phyloP scores from a whole-genome alignment of 2,888 invertebrate genomes.

The Panopea generosa region DNA sequence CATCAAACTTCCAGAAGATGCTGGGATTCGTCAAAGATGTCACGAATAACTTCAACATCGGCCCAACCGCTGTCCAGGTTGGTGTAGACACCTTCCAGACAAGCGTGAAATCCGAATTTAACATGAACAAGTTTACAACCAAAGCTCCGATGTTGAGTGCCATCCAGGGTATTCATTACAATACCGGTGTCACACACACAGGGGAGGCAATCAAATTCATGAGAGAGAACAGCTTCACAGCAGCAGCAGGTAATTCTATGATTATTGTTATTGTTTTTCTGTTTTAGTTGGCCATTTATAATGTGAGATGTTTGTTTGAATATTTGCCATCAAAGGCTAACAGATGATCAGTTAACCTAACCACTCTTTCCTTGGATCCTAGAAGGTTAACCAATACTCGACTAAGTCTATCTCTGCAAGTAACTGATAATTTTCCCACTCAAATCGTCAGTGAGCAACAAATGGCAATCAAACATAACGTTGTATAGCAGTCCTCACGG shows the following conservation, averaged over 20 bases:
- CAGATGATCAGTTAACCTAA: too few relatives aligned
- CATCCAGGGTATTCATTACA: slow-evolving; percentile 60
- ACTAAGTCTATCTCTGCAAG: too few relatives aligned
- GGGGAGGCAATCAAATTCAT: slow-evolving; percentile 70
- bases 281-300: too few relatives aligned
- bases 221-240: slow-evolving; percentile 66
- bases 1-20: slow-evolving; percentile 75
- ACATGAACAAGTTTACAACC: slow-evolving; percentile 63
- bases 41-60: slow-evolving; percentile 70
- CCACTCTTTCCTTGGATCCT: too few relatives aligned
- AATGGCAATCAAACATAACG: too few relatives aligned
- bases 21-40: slow-evolving; percentile 70
- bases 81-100: slow-evolving; percentile 78
- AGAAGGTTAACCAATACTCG: too few relatives aligned
- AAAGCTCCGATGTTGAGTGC: slow-evolving; percentile 61
- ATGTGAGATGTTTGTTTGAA: too few relatives aligned
- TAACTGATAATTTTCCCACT: too few relatives aligned
- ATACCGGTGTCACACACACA: slow-evolving; percentile 71
- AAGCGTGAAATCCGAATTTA: slow-evolving; percentile 68
- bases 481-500: too few relatives aligned
- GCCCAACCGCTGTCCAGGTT: slow-evolving; percentile 49
- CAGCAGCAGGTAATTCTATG: slow-evolving; percentile 63
- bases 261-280: too few relatives aligned
- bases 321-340: too few relatives aligned
- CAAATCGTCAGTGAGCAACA: too few relatives aligned